phyloP scores from a whole-genome alignment of 37 sponge, comb jelly and placozoan genomes.

The Agelas oroides region DNA sequence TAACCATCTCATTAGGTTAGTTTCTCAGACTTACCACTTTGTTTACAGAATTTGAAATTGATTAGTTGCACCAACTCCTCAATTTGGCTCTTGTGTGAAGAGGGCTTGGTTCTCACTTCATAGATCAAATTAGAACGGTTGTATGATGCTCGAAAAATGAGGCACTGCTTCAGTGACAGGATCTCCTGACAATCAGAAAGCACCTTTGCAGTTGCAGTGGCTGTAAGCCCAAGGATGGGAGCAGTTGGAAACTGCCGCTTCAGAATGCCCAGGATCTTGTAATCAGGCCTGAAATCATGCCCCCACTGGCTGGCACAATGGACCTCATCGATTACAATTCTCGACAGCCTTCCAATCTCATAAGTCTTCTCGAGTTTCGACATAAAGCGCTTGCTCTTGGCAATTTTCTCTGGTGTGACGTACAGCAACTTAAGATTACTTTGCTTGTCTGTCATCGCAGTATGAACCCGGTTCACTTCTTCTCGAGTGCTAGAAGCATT shows the following conservation, averaged over 20 bases:
- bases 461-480: conserved; percentile 56
- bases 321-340: conserved; percentile 96
- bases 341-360: conserved; percentile 65
- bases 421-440: conserved; percentile 79
- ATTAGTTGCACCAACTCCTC: conserved; percentile 73
- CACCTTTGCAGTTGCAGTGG: conserved; percentile 91
- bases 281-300: conserved; percentile 98
- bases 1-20: too few species aligned
- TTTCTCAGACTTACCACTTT: conserved; percentile 66
- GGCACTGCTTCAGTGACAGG: conserved; percentile 55
- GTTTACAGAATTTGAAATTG: conserved; percentile 62
- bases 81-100: conserved; percentile 52
- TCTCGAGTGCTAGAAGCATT: conserved; percentile 66
- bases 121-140: conserved; percentile 90
- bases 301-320: conserved; percentile 99
- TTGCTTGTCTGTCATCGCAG: conserved; percentile 54
- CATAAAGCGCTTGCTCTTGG: conserved; percentile 90
- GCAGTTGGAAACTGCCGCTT: conserved; percentile 85
- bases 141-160: conserved; percentile 83
- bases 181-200: conserved; percentile 77
- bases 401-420: conserved; percentile 95
- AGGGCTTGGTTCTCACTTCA: conserved; percentile 82
- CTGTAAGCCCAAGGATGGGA: conserved; percentile 95
- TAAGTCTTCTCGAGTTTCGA: conserved; percentile 88
- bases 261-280: conserved; percentile 87